A percentile compares a stretch with the other conserved stretches of the same genome.
Evolutionary conservation across 2,113 vertebrate genomes (phyloP).

Genomic region (Hoplias malabaricus): DNA sequence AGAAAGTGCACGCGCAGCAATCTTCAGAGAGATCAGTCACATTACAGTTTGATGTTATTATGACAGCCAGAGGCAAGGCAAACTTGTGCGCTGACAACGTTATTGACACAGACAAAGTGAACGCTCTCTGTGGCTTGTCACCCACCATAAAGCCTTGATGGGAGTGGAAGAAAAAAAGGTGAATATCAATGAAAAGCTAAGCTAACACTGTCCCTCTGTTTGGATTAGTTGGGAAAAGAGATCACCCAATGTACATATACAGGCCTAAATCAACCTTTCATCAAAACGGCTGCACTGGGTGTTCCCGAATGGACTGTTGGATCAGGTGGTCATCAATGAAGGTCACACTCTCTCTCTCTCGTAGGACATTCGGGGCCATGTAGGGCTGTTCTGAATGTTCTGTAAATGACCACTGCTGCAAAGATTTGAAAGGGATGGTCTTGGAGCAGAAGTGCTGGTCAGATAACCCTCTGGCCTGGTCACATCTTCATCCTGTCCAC

Average conservation of each 20-base stretch:
- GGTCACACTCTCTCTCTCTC: not conserved
- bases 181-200: not conserved
- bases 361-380: not conserved
- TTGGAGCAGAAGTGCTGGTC: constrained; percentile 39
- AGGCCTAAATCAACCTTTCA: not conserved
- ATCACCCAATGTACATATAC: not conserved
- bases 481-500: constrained; percentile 45
- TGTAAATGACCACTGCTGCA: constrained; percentile 23
- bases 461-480: constrained; percentile 52
- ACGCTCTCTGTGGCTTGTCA: constrained; percentile 25
- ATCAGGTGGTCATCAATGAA: not conserved
- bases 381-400: not conserved
- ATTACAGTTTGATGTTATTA: constrained; percentile 48
- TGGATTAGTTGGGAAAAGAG: not conserved
- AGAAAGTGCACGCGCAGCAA: constrained; percentile 38
- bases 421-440: constrained; percentile 19
- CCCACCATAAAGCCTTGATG: constrained; percentile 24
- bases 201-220: not conserved
- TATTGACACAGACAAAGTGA: constrained; percentile 46
- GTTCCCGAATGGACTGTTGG: not conserved
- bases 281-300: not conserved
- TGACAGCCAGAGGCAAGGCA: constrained; percentile 45
- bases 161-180: not conserved
- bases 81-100: constrained; percentile 41
- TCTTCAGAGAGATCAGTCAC: constrained; percentile 38